Evolutionary conservation across 2,113 vertebrate genomes (phyloP), one percentile per base, ranked within the genome.

Genomic region (Candoia aspera): DNA sequence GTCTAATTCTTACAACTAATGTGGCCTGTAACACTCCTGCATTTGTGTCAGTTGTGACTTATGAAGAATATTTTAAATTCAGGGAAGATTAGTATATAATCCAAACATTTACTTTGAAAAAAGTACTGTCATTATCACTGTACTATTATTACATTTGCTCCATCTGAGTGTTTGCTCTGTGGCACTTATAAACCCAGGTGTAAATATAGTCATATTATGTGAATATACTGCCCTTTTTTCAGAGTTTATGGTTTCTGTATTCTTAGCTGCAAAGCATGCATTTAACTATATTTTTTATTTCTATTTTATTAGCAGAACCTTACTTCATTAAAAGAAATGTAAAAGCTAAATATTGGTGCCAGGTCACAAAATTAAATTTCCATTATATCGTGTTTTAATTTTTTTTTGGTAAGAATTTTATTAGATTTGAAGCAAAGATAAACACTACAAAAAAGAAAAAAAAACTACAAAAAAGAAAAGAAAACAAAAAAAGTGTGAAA

Each of bases 1-100:
- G 88, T 85, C 90, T 53, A 12, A 93, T 92, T 62, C 84, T 91
- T 86, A 6, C 92, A 93, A 84, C 12, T 58, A 57, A 33, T 94
- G 90, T 95, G 89, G 59, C 42, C 5, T 21, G 11, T 33, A 15
- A 23, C 26, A 24, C 29, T 90, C 29, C 49, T 24, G 1, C 17
- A 26, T 49, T 84, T 6, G 42, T 90, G 24, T 60, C 4, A 19
- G 59, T 46, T 15, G 29, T 84, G 55, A 59, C 3, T 1, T 60
- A 24, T n/a, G 8, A 33, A 49, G 53, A 68, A 9, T 59, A 57
- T 9, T n/a, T 57, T 83, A 90, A 42, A 21, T 58, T 21, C 49
- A 8, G 54, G 54, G 49, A 90, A n/a, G 21, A 5, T 53, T 29
- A 54, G 49, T 49, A 23, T 5, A 4, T 17, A 33, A 2, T 4